These are phyloP conservation scores for Bellardia pandia DNA, from an alignment of 2,888 invertebrate species.

Conservation along the genomic window DNA sequence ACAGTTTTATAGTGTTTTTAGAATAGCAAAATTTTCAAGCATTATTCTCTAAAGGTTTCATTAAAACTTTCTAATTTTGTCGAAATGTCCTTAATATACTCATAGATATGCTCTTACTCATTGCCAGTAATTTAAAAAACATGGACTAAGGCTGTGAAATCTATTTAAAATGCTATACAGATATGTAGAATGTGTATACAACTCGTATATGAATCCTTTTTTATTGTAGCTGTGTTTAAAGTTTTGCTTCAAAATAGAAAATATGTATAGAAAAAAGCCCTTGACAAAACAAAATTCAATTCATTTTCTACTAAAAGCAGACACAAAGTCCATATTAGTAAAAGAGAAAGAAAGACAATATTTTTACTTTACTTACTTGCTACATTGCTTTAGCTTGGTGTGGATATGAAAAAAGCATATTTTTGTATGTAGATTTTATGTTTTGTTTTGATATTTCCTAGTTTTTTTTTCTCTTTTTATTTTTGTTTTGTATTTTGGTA, in stretches of 20 bases:
- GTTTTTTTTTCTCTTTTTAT: conserved; percentile 11
- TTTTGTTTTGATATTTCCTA: conserved; percentile 52
- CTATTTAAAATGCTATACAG: conserved; percentile 14
- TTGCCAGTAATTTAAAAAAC: conserved; percentile 59
- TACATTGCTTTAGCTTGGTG: conserved; percentile 3
- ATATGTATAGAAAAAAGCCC: conserved; percentile 40
- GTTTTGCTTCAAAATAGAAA: conserved; percentile 41
- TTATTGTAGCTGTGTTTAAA: conserved; percentile 48
- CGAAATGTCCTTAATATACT: not conserved
- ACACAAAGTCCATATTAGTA: conserved; percentile 57
- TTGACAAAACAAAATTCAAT: conserved; percentile 72
- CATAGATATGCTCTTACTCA: not conserved
- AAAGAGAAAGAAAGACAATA: conserved; percentile 12
- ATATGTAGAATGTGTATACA: conserved; percentile 6
- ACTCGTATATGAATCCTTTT: conserved; percentile 6
- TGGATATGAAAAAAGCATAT: conserved; percentile 25
- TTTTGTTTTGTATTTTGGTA: conserved; percentile 40
- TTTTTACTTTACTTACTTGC: conserved; percentile 13
- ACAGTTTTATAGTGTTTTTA: no score
- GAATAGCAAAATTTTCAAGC: not conserved
- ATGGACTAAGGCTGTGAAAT: conserved; percentile 32
- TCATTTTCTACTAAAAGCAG: conserved; percentile 63
- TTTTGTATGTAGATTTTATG: conserved; percentile 32
- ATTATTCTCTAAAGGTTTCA: not conserved
- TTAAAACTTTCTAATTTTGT: not conserved